Conservation (phyloP, 1,140 invertebrate genomes). For the Tetramorium alpestre region DNA sequence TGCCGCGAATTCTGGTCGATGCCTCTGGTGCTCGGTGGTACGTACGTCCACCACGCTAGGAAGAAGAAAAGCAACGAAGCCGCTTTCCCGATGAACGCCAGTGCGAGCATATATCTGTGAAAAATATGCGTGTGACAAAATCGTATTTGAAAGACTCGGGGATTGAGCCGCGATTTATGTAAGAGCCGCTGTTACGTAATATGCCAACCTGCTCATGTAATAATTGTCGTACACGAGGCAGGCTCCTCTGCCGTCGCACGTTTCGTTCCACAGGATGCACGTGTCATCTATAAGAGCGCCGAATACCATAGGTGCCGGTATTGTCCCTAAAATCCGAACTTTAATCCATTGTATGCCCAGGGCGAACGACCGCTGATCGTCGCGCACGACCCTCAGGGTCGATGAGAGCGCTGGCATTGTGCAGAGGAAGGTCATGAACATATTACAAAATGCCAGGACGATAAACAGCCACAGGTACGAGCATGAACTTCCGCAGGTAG, state of each 20-base stretch:
- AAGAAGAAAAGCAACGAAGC: conserved; percentile 89
- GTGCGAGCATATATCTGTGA: conserved; percentile 89
- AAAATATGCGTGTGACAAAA: conserved; percentile 1
- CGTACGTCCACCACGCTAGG: conserved; percentile 90
- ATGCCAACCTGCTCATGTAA: conserved; percentile 88
- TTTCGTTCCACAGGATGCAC: conserved; percentile 92
- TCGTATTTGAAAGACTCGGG: not conserved
- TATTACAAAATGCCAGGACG: conserved; percentile 89
- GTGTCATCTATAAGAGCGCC: conserved; percentile 93
- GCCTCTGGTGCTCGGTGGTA: conserved; percentile 85
- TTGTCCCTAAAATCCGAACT: conserved; percentile 92
- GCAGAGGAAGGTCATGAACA: conserved; percentile 92
- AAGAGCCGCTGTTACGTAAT: not conserved
- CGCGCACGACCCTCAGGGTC: conserved; percentile 92
- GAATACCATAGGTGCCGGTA: conserved; percentile 94
- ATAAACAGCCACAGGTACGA: conserved; percentile 89
- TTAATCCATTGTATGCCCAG: conserved; percentile 95
- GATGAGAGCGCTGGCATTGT: conserved; percentile 92
- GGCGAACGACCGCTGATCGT: conserved; percentile 94
- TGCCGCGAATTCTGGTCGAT: conserved; percentile 65
- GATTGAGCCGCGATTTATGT: not conserved
- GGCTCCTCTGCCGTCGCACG: conserved; percentile 87
- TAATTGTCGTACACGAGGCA: conserved; percentile 90
- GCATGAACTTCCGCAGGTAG: conserved; percentile 89
- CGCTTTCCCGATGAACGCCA: conserved; percentile 88